Evolutionary conservation across 1,140 invertebrate species (phyloP), one percentile per base, ranked within the genome.

Genomic region (Nephila pilipes): DNA sequence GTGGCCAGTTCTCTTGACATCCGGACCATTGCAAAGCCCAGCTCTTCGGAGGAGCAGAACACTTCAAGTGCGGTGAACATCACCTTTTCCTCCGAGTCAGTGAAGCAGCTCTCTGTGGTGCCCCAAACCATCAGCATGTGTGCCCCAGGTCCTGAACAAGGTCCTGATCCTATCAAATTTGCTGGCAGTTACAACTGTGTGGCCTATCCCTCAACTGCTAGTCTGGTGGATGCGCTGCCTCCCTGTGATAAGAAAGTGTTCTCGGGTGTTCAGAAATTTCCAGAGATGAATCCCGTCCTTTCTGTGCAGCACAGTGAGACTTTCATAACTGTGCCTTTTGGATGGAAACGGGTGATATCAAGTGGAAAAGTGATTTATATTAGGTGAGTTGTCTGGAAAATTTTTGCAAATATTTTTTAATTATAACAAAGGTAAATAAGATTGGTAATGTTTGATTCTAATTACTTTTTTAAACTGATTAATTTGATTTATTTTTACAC

Each of bases 361-460:
- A 96, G 96, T 95, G 96, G 96, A 94, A 95, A 95, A 90, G 95
- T 97, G 92, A 95, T 96, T 69, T 97, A 97, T 95, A 96, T 96
- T 94, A 97, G 96, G 96, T 97, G 95, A 95, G 94, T 95, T 46
- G 4, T 4, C 12, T 46, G 12, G 12, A 46, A 46, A 46, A 46
- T 46, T 46, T 4, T 46, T 46, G 46, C 46, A 46, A 46, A 4
- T 46, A n/a, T n/a, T n/a, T n/a, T n/a, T n/a, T n/a, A n/a, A n/a
- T n/a, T n/a, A n/a, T n/a, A n/a, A n/a, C n/a, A n/a, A n/a, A n/a
- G n/a, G n/a, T n/a, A n/a, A n/a, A n/a, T n/a, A 46, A 4, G 6
- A 46, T 10, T 10, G 12, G 4, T 46, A 46, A 46, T 46, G 12
- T 46, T 4, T 46, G 4, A 46, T 46, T 10, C 12, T 10, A 46